Base-by-base conservation (phyloP, 1,140 invertebrate genomes). In the Manduca sexta region DNA sequence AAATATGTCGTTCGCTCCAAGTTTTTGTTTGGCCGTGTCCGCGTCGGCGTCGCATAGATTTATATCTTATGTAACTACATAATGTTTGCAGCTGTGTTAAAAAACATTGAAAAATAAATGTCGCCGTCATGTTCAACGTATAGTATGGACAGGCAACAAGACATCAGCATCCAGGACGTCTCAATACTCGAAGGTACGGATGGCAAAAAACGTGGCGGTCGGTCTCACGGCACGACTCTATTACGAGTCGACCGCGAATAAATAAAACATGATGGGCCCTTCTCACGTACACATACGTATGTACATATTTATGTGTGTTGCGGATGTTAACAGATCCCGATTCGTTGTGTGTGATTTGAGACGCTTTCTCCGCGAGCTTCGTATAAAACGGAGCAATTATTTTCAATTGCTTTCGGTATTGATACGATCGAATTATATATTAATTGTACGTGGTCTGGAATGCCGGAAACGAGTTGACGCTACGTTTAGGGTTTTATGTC, bases 201-300 rank as follows among this genome's bases (percentile, higher is more conserved):
- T 58, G 64, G 74, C 72, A 83, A 83, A 85, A 85, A 85, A 83
- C 73, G 67, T 65, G 66, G 64, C 63, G 74, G 63, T 63, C 69
- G 75, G 64, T 84, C 81, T 77, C 79, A 82, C 74, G 73, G 70
- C 76, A 79, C 79, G 77, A 81, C 82, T 85, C 79, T 85, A 85
- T 85, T 81, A 82, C 80, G 56, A 74, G 72, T 78, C 72, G 63
- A 69, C 64, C 62, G 73, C 70, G 72, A 75, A 85, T 85, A 85
- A 85, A 85, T 85, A 85, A 85, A 85, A 85, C 82, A 85, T 85
- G 82, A 80, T 64, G 79, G 58, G 73, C 79, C 75, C 75, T 80
- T 80, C 77, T 78, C 81, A 78, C 76, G 66, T 76, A 79, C 64
- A 71, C 68, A 77, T 43, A 14, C n/a, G 13, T 72, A 69, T 67